Evolutionary conservation across 2,797 vertebrate species (phyloP).

Genomic region (Hippoglossus hippoglossus): DNA sequence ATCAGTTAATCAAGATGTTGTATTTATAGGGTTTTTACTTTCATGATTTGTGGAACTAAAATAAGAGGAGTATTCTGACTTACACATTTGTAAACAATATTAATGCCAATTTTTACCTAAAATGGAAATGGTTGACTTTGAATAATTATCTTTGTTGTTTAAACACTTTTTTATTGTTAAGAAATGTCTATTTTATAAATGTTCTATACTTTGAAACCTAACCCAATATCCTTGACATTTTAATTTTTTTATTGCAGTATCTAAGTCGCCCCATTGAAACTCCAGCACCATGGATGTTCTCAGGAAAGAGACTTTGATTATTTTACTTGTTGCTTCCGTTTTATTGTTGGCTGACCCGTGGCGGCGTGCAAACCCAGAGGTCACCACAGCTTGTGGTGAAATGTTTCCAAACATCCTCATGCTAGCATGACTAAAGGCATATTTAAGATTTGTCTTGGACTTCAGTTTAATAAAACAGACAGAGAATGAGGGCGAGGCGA

Average conservation of each 20-base stretch:
- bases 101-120: too few species aligned
- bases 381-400: slow-evolving; percentile 70
- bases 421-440: slow-evolving; percentile 75
- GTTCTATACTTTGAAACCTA: background rate
- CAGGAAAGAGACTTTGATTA: slow-evolving; percentile 85
- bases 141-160: too few species aligned
- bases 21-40: slow-evolving; percentile 51
- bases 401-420: slow-evolving; percentile 78
- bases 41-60: background rate
- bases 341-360: slow-evolving; percentile 80
- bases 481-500: slow-evolving; percentile 57
- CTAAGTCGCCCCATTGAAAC: slow-evolving; percentile 45
- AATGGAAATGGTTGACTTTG: too few species aligned
- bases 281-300: slow-evolving; percentile 64
- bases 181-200: too few species aligned
- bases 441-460: slow-evolving; percentile 74
- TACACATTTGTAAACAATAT: too few species aligned
- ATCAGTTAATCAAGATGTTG: slow-evolving; percentile 63
- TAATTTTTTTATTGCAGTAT: slow-evolving; percentile 19
- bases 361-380: slow-evolving; percentile 66
- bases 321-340: slow-evolving; percentile 82
- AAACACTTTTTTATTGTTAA: too few species aligned
- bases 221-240: slow-evolving; percentile 18
- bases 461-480: slow-evolving; percentile 61
- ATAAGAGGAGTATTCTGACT: too few species aligned